These are phyloP conservation scores for Melikaiella ostensackeni DNA, from an alignment of 2,888 invertebrate species.

Conservation along the genomic window DNA sequence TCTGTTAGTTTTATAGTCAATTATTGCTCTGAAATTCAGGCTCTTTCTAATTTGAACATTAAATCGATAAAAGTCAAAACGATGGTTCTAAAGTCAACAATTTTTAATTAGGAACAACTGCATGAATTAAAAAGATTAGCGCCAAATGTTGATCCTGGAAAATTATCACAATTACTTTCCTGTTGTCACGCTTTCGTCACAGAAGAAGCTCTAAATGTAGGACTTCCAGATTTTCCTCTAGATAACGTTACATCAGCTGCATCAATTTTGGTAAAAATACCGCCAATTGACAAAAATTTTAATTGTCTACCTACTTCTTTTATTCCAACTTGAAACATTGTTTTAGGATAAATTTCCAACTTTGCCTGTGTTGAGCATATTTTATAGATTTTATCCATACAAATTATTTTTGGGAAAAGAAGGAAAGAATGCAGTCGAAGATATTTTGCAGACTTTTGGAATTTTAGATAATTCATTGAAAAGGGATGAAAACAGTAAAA, in stretches of 20 bases:
- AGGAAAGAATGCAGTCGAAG: constrained; percentile 84
- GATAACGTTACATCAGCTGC: constrained; percentile 86
- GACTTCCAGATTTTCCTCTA: constrained; percentile 93
- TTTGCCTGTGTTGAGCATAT: constrained; percentile 83
- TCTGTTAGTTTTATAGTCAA: no score
- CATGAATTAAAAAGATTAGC: constrained; percentile 77
- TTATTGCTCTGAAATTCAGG: background rate
- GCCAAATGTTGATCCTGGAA: constrained; percentile 79
- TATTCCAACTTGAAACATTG: constrained; percentile 43
- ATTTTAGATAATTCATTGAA: constrained; percentile 65
- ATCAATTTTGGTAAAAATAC: constrained; percentile 81
- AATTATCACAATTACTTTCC: constrained; percentile 79
- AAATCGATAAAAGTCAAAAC: no score
- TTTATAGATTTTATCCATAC: constrained; percentile 91
- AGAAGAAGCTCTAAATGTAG: constrained; percentile 84
- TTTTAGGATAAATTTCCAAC: constrained; percentile 85
- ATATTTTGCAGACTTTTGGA: constrained; percentile 83
- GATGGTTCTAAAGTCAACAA: no score
- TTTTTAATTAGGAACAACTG: constrained; percentile 80
- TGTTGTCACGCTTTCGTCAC: constrained; percentile 88
- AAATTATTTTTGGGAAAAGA: constrained; percentile 88
- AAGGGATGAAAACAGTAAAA: constrained; percentile 42
- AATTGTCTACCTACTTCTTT: constrained; percentile 21
- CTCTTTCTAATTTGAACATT: background rate
- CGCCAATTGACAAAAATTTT: constrained; percentile 42